These are phyloP conservation scores for Grus americana DNA, from an alignment of 2,113 vertebrate species.

Conservation along the genomic window DNA sequence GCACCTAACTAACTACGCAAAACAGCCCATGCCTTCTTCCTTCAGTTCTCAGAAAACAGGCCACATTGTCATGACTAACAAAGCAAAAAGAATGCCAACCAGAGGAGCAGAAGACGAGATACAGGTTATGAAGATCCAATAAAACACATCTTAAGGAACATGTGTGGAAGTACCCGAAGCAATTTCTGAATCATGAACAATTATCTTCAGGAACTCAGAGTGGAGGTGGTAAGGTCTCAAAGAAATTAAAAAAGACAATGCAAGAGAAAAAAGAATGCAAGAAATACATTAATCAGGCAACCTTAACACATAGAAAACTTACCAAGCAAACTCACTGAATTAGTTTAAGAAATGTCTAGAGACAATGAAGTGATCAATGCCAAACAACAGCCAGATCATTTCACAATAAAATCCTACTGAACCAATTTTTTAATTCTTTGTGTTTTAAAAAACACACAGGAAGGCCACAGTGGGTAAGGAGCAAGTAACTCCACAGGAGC, in stretches of 20 bases:
- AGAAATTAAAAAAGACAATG: background rate
- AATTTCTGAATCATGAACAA: background rate
- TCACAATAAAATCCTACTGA: background rate
- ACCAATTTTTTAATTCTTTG: background rate
- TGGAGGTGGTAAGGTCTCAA: background rate
- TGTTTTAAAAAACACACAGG: background rate
- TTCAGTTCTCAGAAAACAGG: background rate
- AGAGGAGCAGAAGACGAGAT: background rate
- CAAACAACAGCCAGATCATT: background rate
- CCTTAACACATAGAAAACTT: background rate
- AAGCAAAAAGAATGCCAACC: background rate
- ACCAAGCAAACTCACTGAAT: background rate
- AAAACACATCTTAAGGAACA: background rate
- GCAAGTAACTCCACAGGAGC: background rate
- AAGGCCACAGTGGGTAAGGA: background rate
- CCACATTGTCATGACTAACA: background rate
- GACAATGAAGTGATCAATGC: background rate
- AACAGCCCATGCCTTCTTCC: background rate
- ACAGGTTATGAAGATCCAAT: background rate
- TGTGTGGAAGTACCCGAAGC: accelerated
- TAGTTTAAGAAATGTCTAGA: background rate
- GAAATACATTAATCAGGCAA: background rate
- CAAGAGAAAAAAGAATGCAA: background rate
- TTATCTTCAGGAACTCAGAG: background rate
- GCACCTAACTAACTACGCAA: background rate